Conservation (phyloP, 1,140 invertebrate genomes). For the Formica exsecta region DNA sequence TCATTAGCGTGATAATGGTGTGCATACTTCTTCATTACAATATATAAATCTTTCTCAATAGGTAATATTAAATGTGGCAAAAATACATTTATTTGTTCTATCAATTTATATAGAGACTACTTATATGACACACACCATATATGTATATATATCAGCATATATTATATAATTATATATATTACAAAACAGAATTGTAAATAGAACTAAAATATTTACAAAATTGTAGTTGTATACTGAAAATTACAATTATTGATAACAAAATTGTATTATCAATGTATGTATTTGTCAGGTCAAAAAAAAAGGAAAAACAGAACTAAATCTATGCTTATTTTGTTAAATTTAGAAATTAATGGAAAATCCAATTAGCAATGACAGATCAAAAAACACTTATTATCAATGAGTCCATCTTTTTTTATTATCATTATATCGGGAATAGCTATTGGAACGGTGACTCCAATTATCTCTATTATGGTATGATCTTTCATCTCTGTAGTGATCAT, state of each 20-base stretch:
- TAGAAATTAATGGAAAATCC: slow-evolving; percentile 5
- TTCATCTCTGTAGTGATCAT: slow-evolving; percentile 72
- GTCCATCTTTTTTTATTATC: slow-evolving; percentile 63
- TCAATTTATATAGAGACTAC: not conserved
- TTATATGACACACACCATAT: not conserved
- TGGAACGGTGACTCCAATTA: slow-evolving; percentile 55
- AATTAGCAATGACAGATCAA: not conserved
- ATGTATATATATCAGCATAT: slow-evolving; percentile 15
- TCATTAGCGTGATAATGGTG: not conserved
- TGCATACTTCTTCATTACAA: slow-evolving; percentile 3
- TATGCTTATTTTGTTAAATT: not conserved
- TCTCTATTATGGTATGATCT: slow-evolving; percentile 61
- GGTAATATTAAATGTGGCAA: not conserved
- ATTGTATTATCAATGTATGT: not conserved
- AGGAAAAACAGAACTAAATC: not conserved
- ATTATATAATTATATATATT: slow-evolving; percentile 19
- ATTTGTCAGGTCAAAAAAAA: not conserved
- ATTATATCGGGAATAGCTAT: slow-evolving; percentile 51
- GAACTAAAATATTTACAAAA: slow-evolving; percentile 13
- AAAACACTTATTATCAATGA: slow-evolving; percentile 46
- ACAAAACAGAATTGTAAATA: not conserved
- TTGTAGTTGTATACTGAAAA: not conserved
- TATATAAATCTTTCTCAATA: slow-evolving; percentile 45
- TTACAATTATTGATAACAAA: not conserved
- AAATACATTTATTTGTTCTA: slow-evolving; percentile 23